phyloP scores from a whole-genome alignment of 2,113 vertebrate species.

The Rhabdomys dilectus region DNA sequence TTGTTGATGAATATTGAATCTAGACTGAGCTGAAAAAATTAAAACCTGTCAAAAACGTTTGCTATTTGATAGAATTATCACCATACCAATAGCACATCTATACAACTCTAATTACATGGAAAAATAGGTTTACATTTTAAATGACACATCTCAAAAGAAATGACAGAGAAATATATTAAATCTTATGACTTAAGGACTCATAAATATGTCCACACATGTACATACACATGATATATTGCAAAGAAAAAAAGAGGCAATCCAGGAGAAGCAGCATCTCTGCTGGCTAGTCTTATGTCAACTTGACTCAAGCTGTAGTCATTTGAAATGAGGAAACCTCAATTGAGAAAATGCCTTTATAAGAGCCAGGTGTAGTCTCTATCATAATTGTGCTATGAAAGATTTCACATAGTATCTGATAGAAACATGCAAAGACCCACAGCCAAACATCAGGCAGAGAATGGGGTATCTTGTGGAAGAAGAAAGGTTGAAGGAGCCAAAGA shows the following conservation, averaged over 20 bases:
- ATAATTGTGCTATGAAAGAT: too few relatives aligned
- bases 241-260: neutral
- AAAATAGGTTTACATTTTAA: neutral
- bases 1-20: neutral
- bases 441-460: too few relatives aligned
- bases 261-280: neutral
- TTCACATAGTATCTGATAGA: too few relatives aligned
- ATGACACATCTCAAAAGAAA: neutral
- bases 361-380: neutral
- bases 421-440: too few relatives aligned
- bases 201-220: neutral
- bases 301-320: neutral
- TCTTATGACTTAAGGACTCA: neutral
- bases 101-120: neutral
- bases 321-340: neutral
- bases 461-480: too few relatives aligned
- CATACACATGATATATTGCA: neutral
- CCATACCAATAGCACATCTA: neutral
- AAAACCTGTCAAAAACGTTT: neutral
- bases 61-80: neutral
- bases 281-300: neutral
- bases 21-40: neutral
- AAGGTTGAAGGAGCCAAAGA: too few relatives aligned
- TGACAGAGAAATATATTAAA: neutral
- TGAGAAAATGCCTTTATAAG: neutral